Evolutionary conservation across 2,797 vertebrate species (phyloP), one percentile per base, ranked within the genome.

Genomic region (Mormyrops attenuatus): DNA sequence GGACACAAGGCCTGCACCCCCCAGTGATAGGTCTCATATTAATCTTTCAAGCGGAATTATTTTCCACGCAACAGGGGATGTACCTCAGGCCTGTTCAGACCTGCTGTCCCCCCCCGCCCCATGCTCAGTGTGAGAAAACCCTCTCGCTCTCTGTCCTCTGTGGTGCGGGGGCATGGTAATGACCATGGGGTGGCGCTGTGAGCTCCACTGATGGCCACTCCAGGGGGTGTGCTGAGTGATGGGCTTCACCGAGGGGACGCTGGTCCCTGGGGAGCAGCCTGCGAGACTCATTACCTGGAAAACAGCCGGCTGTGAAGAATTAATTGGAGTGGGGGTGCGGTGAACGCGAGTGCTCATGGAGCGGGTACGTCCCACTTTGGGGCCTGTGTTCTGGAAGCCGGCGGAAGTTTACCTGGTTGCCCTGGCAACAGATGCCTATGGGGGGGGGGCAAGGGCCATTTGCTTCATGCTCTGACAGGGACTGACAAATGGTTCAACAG

Each of bases 231-330:
- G 91, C 93, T 93, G 92, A 92, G 93, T 90, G 17, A 87, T 88
- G 91, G 77, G 55, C 38, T 86, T 92, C 90, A 88, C 90, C 30
- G 0, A 3, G 8, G 63, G 60, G 47, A 20, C 3, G 9, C 20
- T 50, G 82, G 91, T 91, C 85, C 82, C 94, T 93, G 93, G 93
- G 93, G 94, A 93, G 87, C 38, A 55, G 20, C 95, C 94, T 93
- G 91, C 7, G 94, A 95, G 95, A 93, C 96, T 96, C 95, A 96
- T 97, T 96, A 96, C 93, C 94, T 92, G 92, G 92, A 92, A 92
- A 87, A 94, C 94, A 92, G 92, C 93, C 94, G 93, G 90, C 91
- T 93, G 91, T 92, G 92, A 92, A 95, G 95, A 94, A 96, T 95
- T 95, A 95, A 95, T 95, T 94, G 94, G 91, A 92, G 92, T 93